Evolutionary conservation across 1,140 invertebrate species (phyloP).

Genomic region (Macrosteles quadrilineatus): DNA sequence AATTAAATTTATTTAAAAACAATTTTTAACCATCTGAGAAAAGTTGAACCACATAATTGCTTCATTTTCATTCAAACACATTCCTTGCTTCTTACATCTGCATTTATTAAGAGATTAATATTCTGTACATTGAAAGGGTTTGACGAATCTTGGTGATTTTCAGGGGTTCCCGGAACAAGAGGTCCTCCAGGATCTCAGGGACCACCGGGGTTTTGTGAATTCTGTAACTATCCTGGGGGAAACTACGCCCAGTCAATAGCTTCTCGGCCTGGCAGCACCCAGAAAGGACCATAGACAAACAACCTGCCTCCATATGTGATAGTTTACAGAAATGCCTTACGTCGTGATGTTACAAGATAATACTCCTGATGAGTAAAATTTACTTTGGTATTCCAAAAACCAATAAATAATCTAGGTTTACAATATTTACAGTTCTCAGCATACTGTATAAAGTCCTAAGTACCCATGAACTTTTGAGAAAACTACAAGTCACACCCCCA

Average conservation of each 20-base stretch:
- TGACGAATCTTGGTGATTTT: constrained; percentile 9
- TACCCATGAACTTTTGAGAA: too few relatives aligned
- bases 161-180: constrained; percentile 53
- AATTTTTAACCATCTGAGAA: background rate
- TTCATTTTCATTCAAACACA: background rate
- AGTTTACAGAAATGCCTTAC: too few relatives aligned
- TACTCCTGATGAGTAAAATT: too few relatives aligned
- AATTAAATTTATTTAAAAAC: background rate
- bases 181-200: constrained; percentile 59
- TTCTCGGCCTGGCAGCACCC: constrained; percentile 48
- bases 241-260: constrained; percentile 43
- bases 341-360: too few relatives aligned
- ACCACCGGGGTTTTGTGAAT: constrained; percentile 63
- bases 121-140: background rate
- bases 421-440: too few relatives aligned
- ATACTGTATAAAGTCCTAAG: too few relatives aligned
- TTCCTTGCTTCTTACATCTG: background rate
- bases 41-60: background rate
- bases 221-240: constrained; percentile 54
- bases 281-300: constrained; percentile 51
- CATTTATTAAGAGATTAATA: background rate
- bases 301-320: background rate
- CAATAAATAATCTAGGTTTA: too few relatives aligned
- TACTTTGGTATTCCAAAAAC: too few relatives aligned
- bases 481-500: too few relatives aligned